Evolutionary conservation across 2,113 vertebrate genomes (phyloP), one percentile per base, ranked within the genome.

Genomic region (Channa maculata): DNA sequence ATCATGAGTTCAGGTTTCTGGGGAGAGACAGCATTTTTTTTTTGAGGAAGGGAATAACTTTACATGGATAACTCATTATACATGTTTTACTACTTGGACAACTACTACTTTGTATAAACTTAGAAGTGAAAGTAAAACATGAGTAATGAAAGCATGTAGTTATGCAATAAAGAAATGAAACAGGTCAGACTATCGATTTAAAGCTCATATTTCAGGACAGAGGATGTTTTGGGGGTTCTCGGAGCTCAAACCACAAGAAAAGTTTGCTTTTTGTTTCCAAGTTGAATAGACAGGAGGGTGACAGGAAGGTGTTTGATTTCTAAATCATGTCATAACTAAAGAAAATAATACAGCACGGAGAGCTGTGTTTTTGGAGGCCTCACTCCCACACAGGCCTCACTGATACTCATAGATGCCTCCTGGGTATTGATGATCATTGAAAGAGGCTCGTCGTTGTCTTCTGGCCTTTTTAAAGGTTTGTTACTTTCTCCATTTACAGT

Each of bases 1-100:
- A 88, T 88, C 41, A 51, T 0, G 15, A 81, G 86, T 77, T 86
- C 77, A 73, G 59, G 83, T 88, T 86, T 86, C 86, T 72, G 59
- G 58, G 33, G 73, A 68, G 65, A 74, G 53, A 78, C 24, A 24
- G 63, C 67, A 62, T 80, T 50, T 57, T 76, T 76, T 77, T 83
- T 54, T 71, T 55, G 58, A 14, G 39, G 7, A 24, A 12, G 5
- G 38, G 48, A 64, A 67, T 78, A 77, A 63, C 71, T 86, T 80
- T 55, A 67, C 57, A 11, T 64, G 55, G 77, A 77, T 41, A 70
- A 71, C 81, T 77, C 74, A 71, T 86, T 75, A 78, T 43, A 63
- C 80, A 77, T 46, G 65, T 75, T 73, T 70, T 64, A 59, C 65
- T 72, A 66, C 63, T 54, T 36, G 2, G 60, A 52, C 36, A 50